Evolutionary conservation across 2,797 vertebrate genomes (phyloP), one percentile per base, ranked within the genome.

Genomic region (Naso thynnoides): DNA sequence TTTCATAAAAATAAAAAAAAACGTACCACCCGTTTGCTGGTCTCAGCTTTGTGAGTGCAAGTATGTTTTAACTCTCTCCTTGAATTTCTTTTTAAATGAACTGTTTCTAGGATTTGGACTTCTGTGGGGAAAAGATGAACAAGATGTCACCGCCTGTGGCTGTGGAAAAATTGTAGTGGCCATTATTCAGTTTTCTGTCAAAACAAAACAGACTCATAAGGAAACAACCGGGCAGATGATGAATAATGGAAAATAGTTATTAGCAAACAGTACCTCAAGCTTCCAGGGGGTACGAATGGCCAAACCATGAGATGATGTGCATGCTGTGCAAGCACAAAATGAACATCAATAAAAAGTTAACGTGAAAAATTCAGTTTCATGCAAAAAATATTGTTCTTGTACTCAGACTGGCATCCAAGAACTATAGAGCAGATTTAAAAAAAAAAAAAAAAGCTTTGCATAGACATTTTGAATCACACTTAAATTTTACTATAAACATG

Each of bases 401-500:
- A 68, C 15, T 15, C 8, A 42, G 29, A 31, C 18, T 0, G 4
- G 26, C 24, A 54, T 44, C 15, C n/a, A 58, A 61, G 74, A 67
- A 56, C 2, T 15, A 38, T 39, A 60, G 36, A 11, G 6, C n/a
- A n/a, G n/a, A n/a, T n/a, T n/a, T n/a, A n/a, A n/a, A 8, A 11
- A 8, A 10, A 54, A 69, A 65, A 48, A 64, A 74, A 31, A 83
- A 82, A 81, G 19, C 18, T 81, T 76, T 75, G 66, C 61, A 81
- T 81, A 77, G 81, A 83, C 84, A 76, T 67, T 89, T 95, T 91
- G 88, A 94, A 92, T 91, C 89, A 93, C 88, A 93, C 90, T 87
- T 87, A 92, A 57, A 70, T 92, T 93, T 94, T 94, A 95, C 92
- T 94, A 94, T 86, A 94, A 94, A 94, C 92, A 94, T 91, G 89